Evolutionary conservation across 2,888 invertebrate species (phyloP), one percentile per base, ranked within the genome.

Genomic region (Hyposoter didymator): DNA sequence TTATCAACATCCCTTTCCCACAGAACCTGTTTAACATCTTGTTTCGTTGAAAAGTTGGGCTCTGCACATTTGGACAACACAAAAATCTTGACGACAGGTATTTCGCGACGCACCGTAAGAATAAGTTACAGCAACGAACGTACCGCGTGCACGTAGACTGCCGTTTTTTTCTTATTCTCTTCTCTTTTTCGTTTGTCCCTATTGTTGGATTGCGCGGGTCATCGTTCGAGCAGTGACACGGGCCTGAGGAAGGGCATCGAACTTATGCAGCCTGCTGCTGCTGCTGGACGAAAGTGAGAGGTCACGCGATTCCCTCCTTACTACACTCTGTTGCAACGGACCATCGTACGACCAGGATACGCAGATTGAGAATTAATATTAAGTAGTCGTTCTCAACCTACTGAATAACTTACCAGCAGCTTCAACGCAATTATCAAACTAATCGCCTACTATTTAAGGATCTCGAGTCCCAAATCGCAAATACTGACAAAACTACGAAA

Each of bases 231-330:
- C 69, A 67, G 79, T 80, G 83, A 83, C 83, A 83, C n/a, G 80
- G 79, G 80, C 67, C 85, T 80, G 75, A 39, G 83, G 47, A 85
- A 85, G 85, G 85, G 85, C 85, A 85, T 85, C 85, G 85, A 85
- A 85, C 85, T 62, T 85, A n/a, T n/a, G n/a, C n/a, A n/a, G n/a
- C n/a, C 39, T 39, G 39, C 39, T 39, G 39, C 39, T 39, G 39
- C 39, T 39, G 39, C 67, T 85, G 85, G 85, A 83, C 85, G 83
- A 85, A 85, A 85, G 85, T 85, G 85, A 85, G 85, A 85, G 85
- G 85, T 85, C 85, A 85, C 85, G 85, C 85, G 85, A 85, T 85
- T 85, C 83, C 83, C 85, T 85, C 83, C 85, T 85, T 85, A 85
- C n/a, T n/a, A n/a, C n/a, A n/a, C 76, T 28, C 62, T 62, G 67